phyloP scores from a whole-genome alignment of 1,140 invertebrate species.

The Bombus ignitus region DNA sequence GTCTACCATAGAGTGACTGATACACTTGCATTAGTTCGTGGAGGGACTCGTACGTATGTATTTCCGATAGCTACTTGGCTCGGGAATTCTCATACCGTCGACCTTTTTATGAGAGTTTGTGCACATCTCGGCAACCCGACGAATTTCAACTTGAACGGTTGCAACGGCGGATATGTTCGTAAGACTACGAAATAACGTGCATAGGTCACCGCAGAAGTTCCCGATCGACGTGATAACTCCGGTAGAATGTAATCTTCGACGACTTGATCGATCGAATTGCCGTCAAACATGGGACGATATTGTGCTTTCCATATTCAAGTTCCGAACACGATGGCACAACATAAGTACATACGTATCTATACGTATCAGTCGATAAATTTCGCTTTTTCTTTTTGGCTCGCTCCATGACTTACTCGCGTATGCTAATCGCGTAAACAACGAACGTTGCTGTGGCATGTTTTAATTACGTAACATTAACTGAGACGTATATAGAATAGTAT shows the following conservation, averaged over 20 bases:
- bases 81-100: constrained; percentile 48
- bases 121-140: constrained; percentile 32
- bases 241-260: constrained; percentile 57
- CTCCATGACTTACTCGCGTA: constrained; percentile 1
- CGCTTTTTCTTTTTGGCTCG: constrained; percentile 8
- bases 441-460: neutral
- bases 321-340: constrained; percentile 27
- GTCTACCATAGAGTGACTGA: constrained; percentile 30
- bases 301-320: constrained; percentile 50
- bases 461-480: constrained; percentile 5
- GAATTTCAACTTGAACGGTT: constrained; percentile 57
- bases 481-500: neutral
- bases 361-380: constrained; percentile 22
- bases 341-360: neutral
- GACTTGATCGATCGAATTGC: constrained; percentile 51
- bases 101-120: constrained; percentile 36
- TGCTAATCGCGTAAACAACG: neutral
- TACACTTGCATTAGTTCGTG: constrained; percentile 33
- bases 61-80: constrained; percentile 28
- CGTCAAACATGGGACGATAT: constrained; percentile 47
- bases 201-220: constrained; percentile 33
- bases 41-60: constrained; percentile 47
- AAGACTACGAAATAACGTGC: constrained; percentile 38
- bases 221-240: constrained; percentile 36
- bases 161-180: constrained; percentile 56